phyloP scores from a whole-genome alignment of 1,140 invertebrate genomes.

The Lordiphosa mommai region DNA sequence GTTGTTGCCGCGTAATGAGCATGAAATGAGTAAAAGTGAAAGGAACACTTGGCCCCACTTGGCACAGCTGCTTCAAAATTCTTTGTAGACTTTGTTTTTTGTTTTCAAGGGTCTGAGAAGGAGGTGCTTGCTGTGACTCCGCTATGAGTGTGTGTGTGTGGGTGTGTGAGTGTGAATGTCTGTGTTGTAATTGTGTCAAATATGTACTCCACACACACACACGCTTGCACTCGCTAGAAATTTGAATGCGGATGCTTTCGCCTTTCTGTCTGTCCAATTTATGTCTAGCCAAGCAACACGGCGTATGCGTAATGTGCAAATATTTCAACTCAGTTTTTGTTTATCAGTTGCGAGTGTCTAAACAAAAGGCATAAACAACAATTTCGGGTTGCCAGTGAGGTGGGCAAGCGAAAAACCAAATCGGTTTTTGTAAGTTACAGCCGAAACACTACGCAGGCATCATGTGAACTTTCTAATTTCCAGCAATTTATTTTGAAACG shows the following conservation, averaged over 20 bases:
- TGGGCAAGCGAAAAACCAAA: no score
- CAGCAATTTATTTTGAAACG: no score
- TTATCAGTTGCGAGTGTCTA: constrained; percentile 39
- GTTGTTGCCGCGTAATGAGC: constrained; percentile 41
- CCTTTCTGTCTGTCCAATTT: background rate
- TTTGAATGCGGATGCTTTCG: constrained; percentile 12
- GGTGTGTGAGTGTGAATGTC: background rate
- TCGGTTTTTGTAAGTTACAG: no score
- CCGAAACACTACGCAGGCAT: no score
- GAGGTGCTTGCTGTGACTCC: background rate
- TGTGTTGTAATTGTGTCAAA: constrained; percentile 8
- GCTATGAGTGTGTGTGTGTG: background rate
- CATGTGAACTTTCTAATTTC: no score
- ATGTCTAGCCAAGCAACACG: constrained; percentile 4
- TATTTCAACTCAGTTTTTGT: constrained; percentile 26
- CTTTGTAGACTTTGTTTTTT: background rate
- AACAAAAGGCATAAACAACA: constrained; percentile 39
- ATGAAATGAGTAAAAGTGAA: constrained; percentile 17
- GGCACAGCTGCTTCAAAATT: background rate
- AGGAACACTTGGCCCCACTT: background rate
- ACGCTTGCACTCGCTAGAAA: background rate
- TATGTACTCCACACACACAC: background rate
- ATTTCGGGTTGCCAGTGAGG: no score
- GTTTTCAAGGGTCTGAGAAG: background rate
- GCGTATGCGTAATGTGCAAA: constrained; percentile 46